phyloP scores from a whole-genome alignment of 2,888 invertebrate genomes.

The Eledona agricola region DNA sequence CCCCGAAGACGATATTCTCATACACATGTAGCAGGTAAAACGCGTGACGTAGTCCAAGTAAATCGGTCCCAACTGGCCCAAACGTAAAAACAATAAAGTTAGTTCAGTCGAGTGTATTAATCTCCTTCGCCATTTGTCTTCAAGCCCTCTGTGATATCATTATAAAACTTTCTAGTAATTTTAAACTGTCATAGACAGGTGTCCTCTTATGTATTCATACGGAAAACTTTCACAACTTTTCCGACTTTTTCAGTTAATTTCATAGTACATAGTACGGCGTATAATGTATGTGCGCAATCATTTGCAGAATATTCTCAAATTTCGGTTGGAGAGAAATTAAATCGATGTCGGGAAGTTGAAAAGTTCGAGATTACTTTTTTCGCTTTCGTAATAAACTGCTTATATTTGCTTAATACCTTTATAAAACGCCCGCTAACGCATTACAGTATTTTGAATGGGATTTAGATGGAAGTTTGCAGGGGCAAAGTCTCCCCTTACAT shows the following conservation, averaged over 20 bases:
- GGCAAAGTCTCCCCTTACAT: slow-evolving; percentile 9
- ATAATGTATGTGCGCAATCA: slow-evolving; percentile 46
- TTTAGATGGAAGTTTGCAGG: slow-evolving; percentile 23
- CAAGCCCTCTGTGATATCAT: slow-evolving; percentile 38
- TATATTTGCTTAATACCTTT: slow-evolving; percentile 33
- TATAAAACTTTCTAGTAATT: slow-evolving; percentile 44
- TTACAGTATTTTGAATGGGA: slow-evolving; percentile 33
- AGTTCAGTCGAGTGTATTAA: slow-evolving; percentile 37
- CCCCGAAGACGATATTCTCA: slow-evolving; percentile 4
- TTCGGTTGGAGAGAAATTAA: slow-evolving; percentile 33
- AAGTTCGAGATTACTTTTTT: slow-evolving; percentile 33
- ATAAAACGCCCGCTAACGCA: slow-evolving; percentile 15
- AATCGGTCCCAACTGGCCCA: slow-evolving; percentile 9
- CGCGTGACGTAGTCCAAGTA: slow-evolving; percentile 16
- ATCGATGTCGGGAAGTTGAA: slow-evolving; percentile 32
- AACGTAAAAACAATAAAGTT: slow-evolving; percentile 39
- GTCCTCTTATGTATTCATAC: slow-evolving; percentile 46
- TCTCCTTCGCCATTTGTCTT: slow-evolving; percentile 41
- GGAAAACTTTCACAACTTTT: slow-evolving; percentile 43
- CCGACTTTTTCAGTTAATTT: slow-evolving; percentile 43
- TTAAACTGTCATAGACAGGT: slow-evolving; percentile 48
- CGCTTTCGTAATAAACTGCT: slow-evolving; percentile 24
- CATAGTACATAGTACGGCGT: slow-evolving; percentile 37
- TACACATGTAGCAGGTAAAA: no score
- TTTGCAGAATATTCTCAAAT: slow-evolving; percentile 40